Evolutionary conservation across 2,797 vertebrate species (phyloP).

Genomic region (Cossypha dichroa): DNA sequence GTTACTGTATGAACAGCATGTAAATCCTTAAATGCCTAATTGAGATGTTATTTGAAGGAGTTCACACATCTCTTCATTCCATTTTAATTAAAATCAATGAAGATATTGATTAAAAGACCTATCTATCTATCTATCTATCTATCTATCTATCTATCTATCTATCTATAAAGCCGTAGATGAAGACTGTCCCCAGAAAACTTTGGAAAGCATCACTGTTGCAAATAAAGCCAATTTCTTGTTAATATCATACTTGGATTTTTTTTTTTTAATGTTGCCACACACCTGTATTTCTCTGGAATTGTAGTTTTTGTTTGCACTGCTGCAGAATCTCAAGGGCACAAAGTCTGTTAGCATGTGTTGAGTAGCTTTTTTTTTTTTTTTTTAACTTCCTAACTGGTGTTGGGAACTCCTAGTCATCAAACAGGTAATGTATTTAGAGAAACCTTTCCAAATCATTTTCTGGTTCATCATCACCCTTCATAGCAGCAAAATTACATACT

Average conservation of each 20-base stretch:
- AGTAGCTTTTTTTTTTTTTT: background rate
- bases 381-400: background rate
- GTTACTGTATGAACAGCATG: background rate
- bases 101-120: conserved; percentile 7
- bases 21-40: background rate
- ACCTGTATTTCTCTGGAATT: background rate
- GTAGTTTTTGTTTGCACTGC: background rate
- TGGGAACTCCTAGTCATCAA: background rate
- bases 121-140: background rate
- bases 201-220: background rate
- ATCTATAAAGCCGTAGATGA: background rate
- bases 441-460: background rate
- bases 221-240: background rate
- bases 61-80: background rate
- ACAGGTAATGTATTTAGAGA: background rate
- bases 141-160: background rate
- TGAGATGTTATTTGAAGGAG: conserved; percentile 22
- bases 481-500: background rate
- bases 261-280: background rate
- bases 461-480: background rate
- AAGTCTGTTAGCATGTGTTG: background rate
- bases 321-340: background rate
- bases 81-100: conserved; percentile 40
- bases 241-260: background rate
- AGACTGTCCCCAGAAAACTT: background rate